Evolutionary conservation across 2,888 invertebrate species (phyloP), one percentile per base, ranked within the genome.

Genomic region (Therioaphis trifolii): DNA sequence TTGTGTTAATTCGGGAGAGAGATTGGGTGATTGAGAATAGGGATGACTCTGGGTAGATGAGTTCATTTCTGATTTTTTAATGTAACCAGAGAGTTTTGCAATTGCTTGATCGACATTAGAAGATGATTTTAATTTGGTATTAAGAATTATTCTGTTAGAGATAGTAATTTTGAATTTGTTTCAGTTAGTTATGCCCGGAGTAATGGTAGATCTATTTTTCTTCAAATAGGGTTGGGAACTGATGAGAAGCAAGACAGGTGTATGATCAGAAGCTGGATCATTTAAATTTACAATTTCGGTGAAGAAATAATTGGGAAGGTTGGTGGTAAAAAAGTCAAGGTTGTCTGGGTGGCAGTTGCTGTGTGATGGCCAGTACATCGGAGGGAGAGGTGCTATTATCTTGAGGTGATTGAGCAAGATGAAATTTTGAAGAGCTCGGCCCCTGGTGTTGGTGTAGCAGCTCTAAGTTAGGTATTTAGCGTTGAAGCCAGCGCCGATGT

Each of bases 381-480:
- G 14, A 43, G 43, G 21, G 24, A 3, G 24, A 5, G 43, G 43
- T 11, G 46, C 43, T 69, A 69, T 46, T 43, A 69, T 4, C 43
- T 69, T 69, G 24, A 46, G 46, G 15, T 69, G 69, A 21, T 69
- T 69, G 14, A 43, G 69, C 24, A 43, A 69, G 24, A 69, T 69
- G 24, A 69, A 69, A 14, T 69, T 40, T 11, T 69, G 43, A 21
- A 69, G 69, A 69, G 69, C 21, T 43, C 69, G 43, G 14, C 24
- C 69, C 24, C 24, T 21, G 24, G 46, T 69, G 69, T 69, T 69
- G 69, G 24, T 69, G 43, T 43, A 21, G 69, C 69, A 24, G 43
- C 43, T 69, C 43, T 43, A 69, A 15, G 69, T 69, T 24, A 43
- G 46, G 69, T 43, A 46, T 69, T 69, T 69, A 21, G 69, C 69